These are phyloP conservation scores for Lasiurus borealis DNA, from an alignment of 2,113 vertebrate species.

Conservation along the genomic window DNA sequence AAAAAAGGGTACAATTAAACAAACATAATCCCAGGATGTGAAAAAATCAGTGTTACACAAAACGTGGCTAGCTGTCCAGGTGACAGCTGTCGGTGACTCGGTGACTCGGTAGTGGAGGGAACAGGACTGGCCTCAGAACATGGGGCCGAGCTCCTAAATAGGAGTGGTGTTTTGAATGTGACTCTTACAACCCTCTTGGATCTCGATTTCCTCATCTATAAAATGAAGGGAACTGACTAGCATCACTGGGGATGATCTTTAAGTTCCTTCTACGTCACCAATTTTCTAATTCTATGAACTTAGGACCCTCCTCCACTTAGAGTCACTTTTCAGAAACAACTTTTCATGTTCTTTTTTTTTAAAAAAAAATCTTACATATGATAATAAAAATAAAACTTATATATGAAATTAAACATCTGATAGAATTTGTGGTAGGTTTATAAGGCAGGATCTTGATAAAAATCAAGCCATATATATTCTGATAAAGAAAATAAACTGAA, in stretches of 20 bases:
- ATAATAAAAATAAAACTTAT: constrained; percentile 47
- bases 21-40: constrained; percentile 3
- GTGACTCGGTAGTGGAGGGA: not conserved
- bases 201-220: not conserved
- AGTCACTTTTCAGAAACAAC: too few species aligned
- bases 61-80: not conserved
- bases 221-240: not conserved
- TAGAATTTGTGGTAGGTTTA: constrained; percentile 57
- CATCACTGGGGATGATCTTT: not conserved
- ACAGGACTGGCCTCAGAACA: not conserved
- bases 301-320: not conserved
- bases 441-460: constrained; percentile 72
- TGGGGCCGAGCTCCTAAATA: fast-evolving
- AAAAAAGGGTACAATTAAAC: not conserved
- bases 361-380: not conserved
- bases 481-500: constrained; percentile 66
- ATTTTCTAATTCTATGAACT: not conserved
- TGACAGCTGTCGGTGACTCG: not conserved
- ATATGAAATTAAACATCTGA: constrained; percentile 59
- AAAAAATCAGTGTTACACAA: not conserved
- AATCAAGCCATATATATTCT: constrained; percentile 66
- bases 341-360: not conserved
- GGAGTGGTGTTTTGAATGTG: not conserved
- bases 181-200: not conserved
- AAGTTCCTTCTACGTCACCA: not conserved